These are phyloP conservation scores for Pachypanchax playfairii DNA, from an alignment of 2,113 vertebrate genomes.

Conservation along the genomic window DNA sequence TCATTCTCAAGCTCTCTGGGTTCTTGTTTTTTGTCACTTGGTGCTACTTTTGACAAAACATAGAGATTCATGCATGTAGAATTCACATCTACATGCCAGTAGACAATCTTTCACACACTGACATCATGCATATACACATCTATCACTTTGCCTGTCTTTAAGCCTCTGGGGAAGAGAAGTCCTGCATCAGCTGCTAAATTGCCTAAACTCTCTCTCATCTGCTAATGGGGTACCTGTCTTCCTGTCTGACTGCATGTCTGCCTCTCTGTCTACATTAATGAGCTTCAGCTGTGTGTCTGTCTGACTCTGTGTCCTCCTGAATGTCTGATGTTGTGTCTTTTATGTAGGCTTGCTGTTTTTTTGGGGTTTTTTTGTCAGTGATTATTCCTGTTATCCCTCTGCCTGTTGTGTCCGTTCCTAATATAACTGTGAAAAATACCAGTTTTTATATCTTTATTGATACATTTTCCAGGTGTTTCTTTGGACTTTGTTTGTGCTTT, in stretches of 20 bases:
- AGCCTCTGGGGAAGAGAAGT: slow-evolving; percentile 45
- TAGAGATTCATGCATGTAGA: slow-evolving; percentile 34
- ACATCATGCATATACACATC: slow-evolving; percentile 4
- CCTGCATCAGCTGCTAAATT: slow-evolving; percentile 69
- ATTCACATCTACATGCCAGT: slow-evolving; percentile 20
- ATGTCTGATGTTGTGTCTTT: slow-evolving; percentile 47
- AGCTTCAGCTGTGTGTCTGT: slow-evolving; percentile 42
- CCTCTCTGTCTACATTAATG: slow-evolving; percentile 55
- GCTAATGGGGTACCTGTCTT: slow-evolving; percentile 66
- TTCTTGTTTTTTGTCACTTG: slow-evolving; percentile 25
- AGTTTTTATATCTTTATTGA: neutral
- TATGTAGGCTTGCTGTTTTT: slow-evolving; percentile 23
- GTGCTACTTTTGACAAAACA: slow-evolving; percentile 26
- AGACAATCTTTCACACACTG: slow-evolving; percentile 3
- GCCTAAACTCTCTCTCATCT: slow-evolving; percentile 64
- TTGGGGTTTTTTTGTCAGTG: slow-evolving; percentile 6
- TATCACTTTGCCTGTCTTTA: slow-evolving; percentile 21
- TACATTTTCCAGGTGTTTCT: too few relatives aligned
- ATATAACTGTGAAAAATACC: slow-evolving; percentile 1
- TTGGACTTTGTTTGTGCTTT: too few relatives aligned
- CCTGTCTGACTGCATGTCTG: slow-evolving; percentile 53
- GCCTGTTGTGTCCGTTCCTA: slow-evolving; percentile 8
- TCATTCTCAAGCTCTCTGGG: neutral
- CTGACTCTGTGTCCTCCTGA: slow-evolving; percentile 44
- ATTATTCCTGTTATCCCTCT: slow-evolving; percentile 6